Evolutionary conservation across 2,888 invertebrate species (phyloP).

Genomic region (Lithophane ornitopus): DNA sequence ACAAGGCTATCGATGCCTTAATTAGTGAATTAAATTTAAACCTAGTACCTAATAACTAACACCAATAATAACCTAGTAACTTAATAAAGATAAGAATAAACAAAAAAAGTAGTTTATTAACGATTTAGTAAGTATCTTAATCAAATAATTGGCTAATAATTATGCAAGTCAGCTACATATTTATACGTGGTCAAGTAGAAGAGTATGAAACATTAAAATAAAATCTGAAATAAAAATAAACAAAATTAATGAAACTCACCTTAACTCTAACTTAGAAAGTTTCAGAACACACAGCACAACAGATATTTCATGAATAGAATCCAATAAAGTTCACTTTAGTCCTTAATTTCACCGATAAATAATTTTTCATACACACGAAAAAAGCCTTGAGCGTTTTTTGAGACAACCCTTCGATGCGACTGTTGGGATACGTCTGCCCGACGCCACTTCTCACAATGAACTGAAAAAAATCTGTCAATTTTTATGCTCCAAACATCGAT

Average conservation of each 20-base stretch:
- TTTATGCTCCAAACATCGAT: constrained; percentile 90
- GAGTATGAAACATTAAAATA: background rate
- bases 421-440: constrained; percentile 75
- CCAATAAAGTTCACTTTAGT: constrained; percentile 73
- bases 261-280: constrained; percentile 64
- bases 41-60: background rate
- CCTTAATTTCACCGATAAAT: constrained; percentile 64
- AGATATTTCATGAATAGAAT: constrained; percentile 66
- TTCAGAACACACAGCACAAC: constrained; percentile 75
- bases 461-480: constrained; percentile 91
- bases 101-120: background rate
- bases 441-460: constrained; percentile 83
- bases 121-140: background rate
- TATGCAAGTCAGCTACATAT: background rate
- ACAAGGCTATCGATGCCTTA: background rate
- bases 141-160: background rate
- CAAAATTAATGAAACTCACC: constrained; percentile 65
- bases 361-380: constrained; percentile 68
- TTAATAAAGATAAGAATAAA: background rate
- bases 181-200: background rate
- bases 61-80: background rate
- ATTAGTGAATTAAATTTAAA: background rate
- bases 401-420: constrained; percentile 80
- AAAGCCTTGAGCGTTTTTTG: constrained; percentile 73
- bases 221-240: constrained; percentile 8